These are phyloP conservation scores for Zonotrichia albicollis DNA, from an alignment of 2,797 vertebrate genomes.

Conservation along the genomic window DNA sequence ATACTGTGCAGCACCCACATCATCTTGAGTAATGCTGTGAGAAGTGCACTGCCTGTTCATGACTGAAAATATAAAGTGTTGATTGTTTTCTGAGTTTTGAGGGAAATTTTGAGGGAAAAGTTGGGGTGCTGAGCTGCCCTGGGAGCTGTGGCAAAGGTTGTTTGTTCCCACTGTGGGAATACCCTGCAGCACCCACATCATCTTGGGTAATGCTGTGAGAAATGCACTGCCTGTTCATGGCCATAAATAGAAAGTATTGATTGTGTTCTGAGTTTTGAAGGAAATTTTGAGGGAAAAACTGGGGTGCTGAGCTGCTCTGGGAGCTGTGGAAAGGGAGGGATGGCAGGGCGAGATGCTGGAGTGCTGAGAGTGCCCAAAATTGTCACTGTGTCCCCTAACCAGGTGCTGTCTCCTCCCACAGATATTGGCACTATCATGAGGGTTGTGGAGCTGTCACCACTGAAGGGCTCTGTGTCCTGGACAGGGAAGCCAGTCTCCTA, in stretches of 20 bases:
- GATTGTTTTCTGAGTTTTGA: not conserved
- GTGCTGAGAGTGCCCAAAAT: too few species aligned
- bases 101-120: not conserved
- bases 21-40: too few species aligned
- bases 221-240: not conserved
- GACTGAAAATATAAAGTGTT: not conserved
- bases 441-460: slow-evolving; percentile 95
- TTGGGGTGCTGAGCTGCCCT: too few species aligned
- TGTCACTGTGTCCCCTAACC: not conserved
- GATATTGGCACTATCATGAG: slow-evolving; percentile 99
- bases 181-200: too few species aligned
- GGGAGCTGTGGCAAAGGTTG: too few species aligned
- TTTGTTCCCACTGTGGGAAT: too few species aligned
- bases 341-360: too few species aligned
- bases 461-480: slow-evolving; percentile 98
- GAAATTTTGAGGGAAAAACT: not conserved
- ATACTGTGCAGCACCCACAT: too few species aligned
- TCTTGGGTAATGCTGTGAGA: too few species aligned
- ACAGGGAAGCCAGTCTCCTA: slow-evolving; percentile 99
- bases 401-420: slow-evolving; percentile 45
- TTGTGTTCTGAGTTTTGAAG: not conserved
- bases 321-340: too few species aligned
- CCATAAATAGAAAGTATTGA: not conserved
- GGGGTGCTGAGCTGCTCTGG: too few species aligned
- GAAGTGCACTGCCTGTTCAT: too few species aligned